Conservation (phyloP, 2,113 vertebrate species). For the Coreoperca whiteheadi region DNA sequence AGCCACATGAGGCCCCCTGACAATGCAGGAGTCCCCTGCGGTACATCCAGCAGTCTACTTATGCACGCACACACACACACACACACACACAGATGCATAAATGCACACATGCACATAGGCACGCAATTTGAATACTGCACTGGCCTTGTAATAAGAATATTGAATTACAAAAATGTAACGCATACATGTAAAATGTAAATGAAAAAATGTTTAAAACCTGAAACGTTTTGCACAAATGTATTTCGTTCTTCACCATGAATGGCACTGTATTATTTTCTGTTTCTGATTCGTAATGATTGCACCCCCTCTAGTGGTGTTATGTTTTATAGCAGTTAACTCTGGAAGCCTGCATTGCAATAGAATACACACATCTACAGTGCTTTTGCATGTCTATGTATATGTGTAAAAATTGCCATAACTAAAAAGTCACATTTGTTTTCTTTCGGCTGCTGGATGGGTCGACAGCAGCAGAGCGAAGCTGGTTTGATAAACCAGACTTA, state of each 20-base stretch:
- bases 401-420: neutral
- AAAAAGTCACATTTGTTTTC: neutral
- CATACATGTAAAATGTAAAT: neutral
- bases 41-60: conserved; percentile 71
- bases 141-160: neutral
- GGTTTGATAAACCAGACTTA: conserved; percentile 4
- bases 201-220: neutral
- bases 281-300: conserved; percentile 64
- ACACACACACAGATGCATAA: conserved; percentile 13
- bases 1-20: conserved; percentile 86
- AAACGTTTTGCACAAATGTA: neutral
- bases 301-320: conserved; percentile 76
- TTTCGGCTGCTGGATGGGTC: neutral
- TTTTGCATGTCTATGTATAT: neutral
- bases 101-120: conserved; percentile 32
- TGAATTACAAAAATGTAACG: neutral
- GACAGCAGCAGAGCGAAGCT: conserved; percentile 5
- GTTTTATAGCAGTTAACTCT: conserved; percentile 23
- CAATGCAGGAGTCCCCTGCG: conserved; percentile 76
- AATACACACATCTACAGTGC: neutral
- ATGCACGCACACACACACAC: conserved; percentile 29
- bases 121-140: conserved; percentile 31
- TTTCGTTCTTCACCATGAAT: neutral
- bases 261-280: neutral
- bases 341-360: neutral